phyloP scores from a whole-genome alignment of 2,888 invertebrate genomes.

The Heliothis peltigera region DNA sequence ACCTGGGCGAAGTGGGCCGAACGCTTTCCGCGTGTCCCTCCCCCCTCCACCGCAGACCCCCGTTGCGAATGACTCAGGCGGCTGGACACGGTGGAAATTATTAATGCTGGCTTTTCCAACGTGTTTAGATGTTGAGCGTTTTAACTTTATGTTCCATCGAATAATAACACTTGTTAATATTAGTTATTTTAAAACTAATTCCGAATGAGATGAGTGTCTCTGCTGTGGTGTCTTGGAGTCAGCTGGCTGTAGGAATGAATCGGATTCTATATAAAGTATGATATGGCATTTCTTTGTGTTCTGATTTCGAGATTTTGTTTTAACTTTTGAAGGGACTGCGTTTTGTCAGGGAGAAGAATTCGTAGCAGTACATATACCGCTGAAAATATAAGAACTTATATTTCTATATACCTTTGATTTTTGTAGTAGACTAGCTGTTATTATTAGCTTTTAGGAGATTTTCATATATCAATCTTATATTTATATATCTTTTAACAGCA shows the following conservation, averaged over 20 bases:
- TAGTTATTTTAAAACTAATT: slow-evolving; percentile 47
- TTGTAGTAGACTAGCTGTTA: no score
- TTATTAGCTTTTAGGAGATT: no score
- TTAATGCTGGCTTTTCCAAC: slow-evolving; percentile 60
- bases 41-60: slow-evolving; percentile 39
- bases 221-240: slow-evolving; percentile 14
- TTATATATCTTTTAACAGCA: slow-evolving; percentile 17
- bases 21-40: slow-evolving; percentile 78
- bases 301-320: neutral
- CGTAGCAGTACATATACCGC: no score
- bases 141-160: slow-evolving; percentile 45
- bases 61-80: slow-evolving; percentile 72
- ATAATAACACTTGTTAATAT: slow-evolving; percentile 48
- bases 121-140: slow-evolving; percentile 55
- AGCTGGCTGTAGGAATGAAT: neutral
- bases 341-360: no score
- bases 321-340: neutral
- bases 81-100: slow-evolving; percentile 68
- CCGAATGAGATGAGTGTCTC: slow-evolving; percentile 26
- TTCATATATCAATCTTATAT: neutral
- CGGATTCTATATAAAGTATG: neutral
- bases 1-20: slow-evolving; percentile 85
- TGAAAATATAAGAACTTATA: no score
- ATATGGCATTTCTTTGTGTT: neutral
- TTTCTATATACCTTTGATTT: neutral